Evolutionary conservation across 2,888 invertebrate species (phyloP).

Genomic region (Taphrorychus bicolor): DNA sequence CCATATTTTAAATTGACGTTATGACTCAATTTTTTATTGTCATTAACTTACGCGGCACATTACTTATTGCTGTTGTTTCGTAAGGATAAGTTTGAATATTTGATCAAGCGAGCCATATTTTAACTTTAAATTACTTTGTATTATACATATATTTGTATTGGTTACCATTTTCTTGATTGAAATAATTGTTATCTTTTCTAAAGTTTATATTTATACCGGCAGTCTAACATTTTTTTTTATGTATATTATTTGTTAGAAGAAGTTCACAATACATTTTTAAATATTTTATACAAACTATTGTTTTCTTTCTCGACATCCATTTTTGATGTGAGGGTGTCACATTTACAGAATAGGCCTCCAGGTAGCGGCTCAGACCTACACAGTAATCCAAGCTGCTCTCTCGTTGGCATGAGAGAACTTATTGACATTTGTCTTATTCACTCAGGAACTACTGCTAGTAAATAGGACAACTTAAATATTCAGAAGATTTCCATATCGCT

Average conservation of each 20-base stretch:
- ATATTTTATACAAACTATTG: slow-evolving; percentile 30
- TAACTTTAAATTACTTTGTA: not conserved
- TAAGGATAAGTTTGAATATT: slow-evolving; percentile 22
- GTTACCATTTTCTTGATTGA: slow-evolving; percentile 32
- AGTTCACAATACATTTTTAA: slow-evolving; percentile 38
- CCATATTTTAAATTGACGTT: no score
- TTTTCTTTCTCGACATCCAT: not conserved
- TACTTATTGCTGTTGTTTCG: not conserved
- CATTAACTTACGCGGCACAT: not conserved
- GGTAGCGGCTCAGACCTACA: no score
- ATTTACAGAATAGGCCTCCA: no score
- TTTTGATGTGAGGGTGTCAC: no score
- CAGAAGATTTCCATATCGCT: no score
- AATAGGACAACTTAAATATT: no score
- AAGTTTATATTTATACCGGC: slow-evolving; percentile 33
- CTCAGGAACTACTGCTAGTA: no score
- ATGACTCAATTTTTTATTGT: not conserved
- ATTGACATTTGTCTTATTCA: no score
- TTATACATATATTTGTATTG: slow-evolving; percentile 13
- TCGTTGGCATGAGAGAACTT: no score
- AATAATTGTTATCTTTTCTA: slow-evolving; percentile 36
- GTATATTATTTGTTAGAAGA: slow-evolving; percentile 30
- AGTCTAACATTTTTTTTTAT: slow-evolving; percentile 25
- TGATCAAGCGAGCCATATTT: not conserved
- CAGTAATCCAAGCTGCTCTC: no score